Evolutionary conservation across 2,113 vertebrate species (phyloP).

Genomic region (Paedocypris sp.): DNA sequence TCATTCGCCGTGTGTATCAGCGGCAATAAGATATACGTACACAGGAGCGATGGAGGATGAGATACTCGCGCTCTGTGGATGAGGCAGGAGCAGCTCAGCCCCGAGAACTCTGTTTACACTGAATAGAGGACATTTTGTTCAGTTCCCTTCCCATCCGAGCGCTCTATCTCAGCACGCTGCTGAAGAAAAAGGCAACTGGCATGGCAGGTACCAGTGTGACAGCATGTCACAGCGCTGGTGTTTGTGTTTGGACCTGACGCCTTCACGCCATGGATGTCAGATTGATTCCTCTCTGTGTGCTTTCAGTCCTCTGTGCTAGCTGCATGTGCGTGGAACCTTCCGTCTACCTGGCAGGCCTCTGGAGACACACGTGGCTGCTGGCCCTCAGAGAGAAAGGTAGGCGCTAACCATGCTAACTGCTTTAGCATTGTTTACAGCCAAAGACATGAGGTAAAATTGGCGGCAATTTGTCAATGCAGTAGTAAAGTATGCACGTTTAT

Average conservation of each 20-base stretch:
- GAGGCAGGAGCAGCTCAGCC: too few species aligned
- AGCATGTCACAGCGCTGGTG: background rate
- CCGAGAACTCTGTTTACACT: slow-evolving; percentile 21
- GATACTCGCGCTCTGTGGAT: slow-evolving; percentile 15
- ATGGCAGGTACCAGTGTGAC: background rate
- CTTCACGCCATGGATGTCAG: slow-evolving; percentile 27
- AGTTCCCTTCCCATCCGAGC: background rate
- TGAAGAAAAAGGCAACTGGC: background rate
- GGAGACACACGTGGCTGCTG: slow-evolving; percentile 43
- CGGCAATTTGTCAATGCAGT: too few species aligned
- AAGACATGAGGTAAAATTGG: too few species aligned
- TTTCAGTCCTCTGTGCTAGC: slow-evolving; percentile 20
- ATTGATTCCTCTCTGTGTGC: background rate
- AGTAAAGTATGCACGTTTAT: too few species aligned
- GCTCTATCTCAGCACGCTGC: background rate
- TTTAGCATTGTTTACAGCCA: background rate
- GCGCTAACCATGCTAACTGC: background rate
- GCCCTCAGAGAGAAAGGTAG: slow-evolving; percentile 44
- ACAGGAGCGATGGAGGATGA: slow-evolving; percentile 3
- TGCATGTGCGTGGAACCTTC: background rate
- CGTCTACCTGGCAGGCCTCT: slow-evolving; percentile 12
- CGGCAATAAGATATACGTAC: slow-evolving; percentile 31
- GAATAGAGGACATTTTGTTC: slow-evolving; percentile 28
- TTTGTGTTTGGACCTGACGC: slow-evolving; percentile 7
- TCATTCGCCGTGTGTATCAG: background rate